Evolutionary conservation across 1,140 invertebrate species (phyloP), one percentile per base, ranked within the genome.

Genomic region (Antheraea mylitta): DNA sequence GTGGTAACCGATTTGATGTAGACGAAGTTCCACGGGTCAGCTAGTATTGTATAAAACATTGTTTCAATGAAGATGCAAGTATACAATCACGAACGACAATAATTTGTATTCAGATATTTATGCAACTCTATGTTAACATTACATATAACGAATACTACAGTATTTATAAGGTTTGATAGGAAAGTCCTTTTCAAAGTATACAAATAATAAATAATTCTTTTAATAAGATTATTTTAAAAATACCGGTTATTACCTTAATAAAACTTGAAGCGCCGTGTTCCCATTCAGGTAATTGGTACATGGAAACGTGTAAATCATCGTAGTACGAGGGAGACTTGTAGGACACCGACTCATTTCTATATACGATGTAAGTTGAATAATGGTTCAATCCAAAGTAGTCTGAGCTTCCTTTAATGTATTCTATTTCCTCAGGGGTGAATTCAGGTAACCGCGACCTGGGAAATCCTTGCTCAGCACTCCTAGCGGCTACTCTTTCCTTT

Each of bases 351-450:
- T 68, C 66, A 48, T 73, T 76, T 65, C 69, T 64, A 18, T 69
- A 71, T 13, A 67, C 64, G 5, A 71, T 48, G 19, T 18, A 79
- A 5, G 91, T 89, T 3, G 92, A 90, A 68, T 94, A 94, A 36
- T 90, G 83, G 66, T 94, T 94, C 4, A 95, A 75, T 45, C 93
- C 94, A 64, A 94, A 92, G 80, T 94, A 94, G 72, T 94, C 94
- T 5, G 88, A 83, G 13, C 82, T 81, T 8, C 91, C 89, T 3
- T 61, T 53, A 0, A 79, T 61, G 18, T 65, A 69, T 58, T 72
- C 64, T 0, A 74, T 22, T 65, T 79, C 77, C 58, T 74, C 70
- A 5, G 67, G 58, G 16, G 78, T 78, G 18, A 92, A 84, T 45
- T 71, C 71, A 13, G 81, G 84, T 7, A 92, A 73, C 36, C 90